These are phyloP conservation scores for Epinotia ramella DNA, from an alignment of 2,888 invertebrate genomes.

Conservation along the genomic window DNA sequence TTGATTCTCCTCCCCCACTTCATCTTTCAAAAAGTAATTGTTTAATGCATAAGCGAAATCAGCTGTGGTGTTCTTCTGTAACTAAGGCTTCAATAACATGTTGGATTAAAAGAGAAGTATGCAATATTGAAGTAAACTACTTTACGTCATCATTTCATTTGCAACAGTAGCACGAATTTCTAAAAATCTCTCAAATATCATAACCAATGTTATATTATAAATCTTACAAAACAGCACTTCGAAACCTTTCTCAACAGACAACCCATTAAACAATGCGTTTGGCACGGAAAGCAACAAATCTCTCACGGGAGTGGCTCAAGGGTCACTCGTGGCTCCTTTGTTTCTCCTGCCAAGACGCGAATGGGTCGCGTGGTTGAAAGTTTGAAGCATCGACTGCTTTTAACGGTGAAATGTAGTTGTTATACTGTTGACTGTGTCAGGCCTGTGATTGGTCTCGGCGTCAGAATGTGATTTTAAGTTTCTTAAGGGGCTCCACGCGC, in stretches of 20 bases:
- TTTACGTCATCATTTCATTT: not conserved
- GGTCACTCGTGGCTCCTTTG: conserved; percentile 74
- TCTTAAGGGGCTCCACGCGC: not conserved
- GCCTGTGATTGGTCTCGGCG: conserved; percentile 13
- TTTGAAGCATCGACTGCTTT: conserved; percentile 81
- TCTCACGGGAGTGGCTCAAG: conserved; percentile 69
- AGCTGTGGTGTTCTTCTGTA: not conserved
- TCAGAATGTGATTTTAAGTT: conserved; percentile 10
- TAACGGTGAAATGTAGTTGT: conserved; percentile 49
- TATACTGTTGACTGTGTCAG: conserved; percentile 16
- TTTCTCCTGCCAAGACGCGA: conserved; percentile 71
- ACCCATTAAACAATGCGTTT: conserved; percentile 55
- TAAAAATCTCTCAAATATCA: not conserved
- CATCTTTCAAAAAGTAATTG: too few relatives aligned
- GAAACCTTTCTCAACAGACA: conserved; percentile 36
- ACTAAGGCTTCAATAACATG: not conserved
- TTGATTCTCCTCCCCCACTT: too few relatives aligned
- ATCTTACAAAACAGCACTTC: conserved; percentile 17
- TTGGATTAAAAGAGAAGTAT: not conserved
- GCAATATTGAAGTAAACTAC: not conserved
- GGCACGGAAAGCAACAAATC: conserved; percentile 76
- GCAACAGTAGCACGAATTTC: not conserved
- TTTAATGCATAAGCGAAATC: too few relatives aligned
- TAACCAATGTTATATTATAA: conserved; percentile 7
- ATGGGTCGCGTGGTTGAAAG: conserved; percentile 75